Conservation (phyloP, 2,797 vertebrate species). For the Phaenicophaeus curvirostris region DNA sequence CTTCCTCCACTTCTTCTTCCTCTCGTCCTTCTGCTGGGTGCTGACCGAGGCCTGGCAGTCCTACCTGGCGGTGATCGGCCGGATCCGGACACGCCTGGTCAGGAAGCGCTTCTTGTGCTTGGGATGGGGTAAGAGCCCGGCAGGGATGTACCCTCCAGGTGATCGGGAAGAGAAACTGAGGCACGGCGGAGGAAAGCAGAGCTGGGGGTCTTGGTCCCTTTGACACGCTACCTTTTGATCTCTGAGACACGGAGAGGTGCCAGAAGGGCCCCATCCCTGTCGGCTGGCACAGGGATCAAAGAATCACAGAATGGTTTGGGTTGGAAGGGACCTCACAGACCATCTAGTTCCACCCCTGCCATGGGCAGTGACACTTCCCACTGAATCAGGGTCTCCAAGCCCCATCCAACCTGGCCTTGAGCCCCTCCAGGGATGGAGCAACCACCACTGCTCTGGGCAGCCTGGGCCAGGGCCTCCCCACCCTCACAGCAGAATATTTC, state of each 20-base stretch:
- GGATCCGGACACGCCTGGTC: conserved; percentile 95
- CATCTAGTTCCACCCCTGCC: too few species aligned
- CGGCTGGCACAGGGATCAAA: not conserved
- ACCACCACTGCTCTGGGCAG: too few species aligned
- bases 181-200: not conserved
- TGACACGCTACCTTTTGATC: fast-evolving
- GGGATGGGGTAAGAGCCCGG: conserved; percentile 90
- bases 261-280: not conserved
- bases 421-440: too few species aligned
- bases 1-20: conserved; percentile 98
- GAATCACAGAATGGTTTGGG: too few species aligned
- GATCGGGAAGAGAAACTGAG: not conserved
- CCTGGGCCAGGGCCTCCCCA: too few species aligned
- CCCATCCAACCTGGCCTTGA: too few species aligned
- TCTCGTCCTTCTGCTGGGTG: conserved; percentile 99
- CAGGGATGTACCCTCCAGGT: not conserved
- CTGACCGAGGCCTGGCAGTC: conserved; percentile 99
- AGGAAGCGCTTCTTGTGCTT: conserved; percentile 98
- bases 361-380: too few species aligned
- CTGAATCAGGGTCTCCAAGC: too few species aligned
- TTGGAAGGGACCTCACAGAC: too few species aligned
- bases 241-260: fast-evolving
- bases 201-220: not conserved
- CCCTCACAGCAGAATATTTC: too few species aligned
- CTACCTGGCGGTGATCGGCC: conserved; percentile 96